phyloP scores from a whole-genome alignment of 2,888 invertebrate species.

The Troides oblongomaculatus region DNA sequence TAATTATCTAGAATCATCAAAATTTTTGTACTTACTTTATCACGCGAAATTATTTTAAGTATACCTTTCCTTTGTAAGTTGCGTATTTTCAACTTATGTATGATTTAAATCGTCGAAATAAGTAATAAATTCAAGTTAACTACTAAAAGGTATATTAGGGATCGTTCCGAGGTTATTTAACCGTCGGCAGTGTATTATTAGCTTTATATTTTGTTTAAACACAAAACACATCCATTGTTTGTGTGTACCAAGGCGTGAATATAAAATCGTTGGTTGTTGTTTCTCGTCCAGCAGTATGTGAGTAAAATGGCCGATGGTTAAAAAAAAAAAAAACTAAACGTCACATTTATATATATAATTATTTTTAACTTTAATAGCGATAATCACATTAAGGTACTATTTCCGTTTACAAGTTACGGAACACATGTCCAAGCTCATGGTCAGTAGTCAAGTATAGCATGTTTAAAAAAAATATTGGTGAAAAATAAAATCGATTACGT shows the following conservation, averaged over 20 bases:
- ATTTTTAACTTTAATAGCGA: slow-evolving; percentile 48
- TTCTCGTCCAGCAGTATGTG: slow-evolving; percentile 37
- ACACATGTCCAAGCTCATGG: too few species aligned
- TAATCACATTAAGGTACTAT: slow-evolving; percentile 41
- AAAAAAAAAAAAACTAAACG: slow-evolving; percentile 43
- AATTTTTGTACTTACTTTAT: too few species aligned
- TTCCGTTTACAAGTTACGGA: slow-evolving; percentile 1
- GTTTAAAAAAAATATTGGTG: too few species aligned
- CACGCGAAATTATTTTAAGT: too few species aligned
- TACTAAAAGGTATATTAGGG: slow-evolving; percentile 3
- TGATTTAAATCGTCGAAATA: too few species aligned
- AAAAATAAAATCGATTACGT: too few species aligned
- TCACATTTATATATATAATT: slow-evolving; percentile 47
- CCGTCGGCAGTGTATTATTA: slow-evolving; percentile 14
- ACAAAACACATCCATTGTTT: slow-evolving; percentile 38
- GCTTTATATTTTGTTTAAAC: slow-evolving; percentile 27
- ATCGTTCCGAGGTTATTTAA: slow-evolving; percentile 12
- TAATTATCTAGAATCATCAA: too few species aligned
- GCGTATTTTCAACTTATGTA: too few species aligned
- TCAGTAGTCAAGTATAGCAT: too few species aligned
- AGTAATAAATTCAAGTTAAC: neutral
- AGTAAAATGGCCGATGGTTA: slow-evolving; percentile 46
- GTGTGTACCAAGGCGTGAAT: slow-evolving; percentile 43
- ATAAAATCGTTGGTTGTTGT: slow-evolving; percentile 22
- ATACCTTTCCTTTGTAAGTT: too few species aligned